Evolutionary conservation across 2,797 vertebrate genomes (phyloP).

Genomic region (Siniperca obscura): DNA sequence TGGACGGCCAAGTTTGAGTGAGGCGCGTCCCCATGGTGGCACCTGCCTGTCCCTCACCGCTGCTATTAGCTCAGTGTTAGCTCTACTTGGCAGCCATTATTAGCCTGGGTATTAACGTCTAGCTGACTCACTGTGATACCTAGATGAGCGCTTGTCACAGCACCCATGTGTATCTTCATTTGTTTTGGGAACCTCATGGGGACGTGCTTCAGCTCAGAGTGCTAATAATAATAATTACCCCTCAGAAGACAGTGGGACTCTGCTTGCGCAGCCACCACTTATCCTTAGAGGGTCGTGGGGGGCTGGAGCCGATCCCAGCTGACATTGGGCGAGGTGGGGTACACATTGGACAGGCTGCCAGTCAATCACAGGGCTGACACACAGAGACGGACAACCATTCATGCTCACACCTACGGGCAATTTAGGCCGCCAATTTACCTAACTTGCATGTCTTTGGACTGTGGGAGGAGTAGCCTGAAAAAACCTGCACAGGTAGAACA

Average conservation of each 20-base stretch:
- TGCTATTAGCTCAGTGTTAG: constrained; percentile 73
- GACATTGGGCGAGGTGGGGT: too few relatives aligned
- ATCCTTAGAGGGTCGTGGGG: too few relatives aligned
- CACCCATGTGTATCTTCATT: constrained; percentile 84
- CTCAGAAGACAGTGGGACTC: constrained; percentile 63
- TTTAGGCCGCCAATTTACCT: too few relatives aligned
- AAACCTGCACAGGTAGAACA: too few relatives aligned
- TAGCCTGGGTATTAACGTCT: constrained; percentile 83
- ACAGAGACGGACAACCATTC: too few relatives aligned
- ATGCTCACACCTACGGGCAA: too few relatives aligned
- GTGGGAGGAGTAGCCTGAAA: too few relatives aligned
- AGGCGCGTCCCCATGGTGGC: constrained; percentile 61
- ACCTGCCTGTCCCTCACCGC: constrained; percentile 66
- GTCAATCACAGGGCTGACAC: too few relatives aligned
- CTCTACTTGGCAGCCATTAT: constrained; percentile 85
- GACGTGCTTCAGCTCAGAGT: constrained; percentile 49
- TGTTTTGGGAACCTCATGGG: constrained; percentile 60
- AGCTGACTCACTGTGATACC: constrained; percentile 86
- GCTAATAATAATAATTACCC: constrained; percentile 84
- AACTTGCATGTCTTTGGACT: too few relatives aligned
- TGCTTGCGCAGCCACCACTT: constrained; percentile 35
- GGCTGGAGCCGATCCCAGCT: too few relatives aligned
- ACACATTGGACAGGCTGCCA: too few relatives aligned
- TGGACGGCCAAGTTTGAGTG: constrained; percentile 59
- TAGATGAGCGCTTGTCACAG: constrained; percentile 82